phyloP scores from a whole-genome alignment of 1,140 invertebrate species.

The Xylocopa sonorina region DNA sequence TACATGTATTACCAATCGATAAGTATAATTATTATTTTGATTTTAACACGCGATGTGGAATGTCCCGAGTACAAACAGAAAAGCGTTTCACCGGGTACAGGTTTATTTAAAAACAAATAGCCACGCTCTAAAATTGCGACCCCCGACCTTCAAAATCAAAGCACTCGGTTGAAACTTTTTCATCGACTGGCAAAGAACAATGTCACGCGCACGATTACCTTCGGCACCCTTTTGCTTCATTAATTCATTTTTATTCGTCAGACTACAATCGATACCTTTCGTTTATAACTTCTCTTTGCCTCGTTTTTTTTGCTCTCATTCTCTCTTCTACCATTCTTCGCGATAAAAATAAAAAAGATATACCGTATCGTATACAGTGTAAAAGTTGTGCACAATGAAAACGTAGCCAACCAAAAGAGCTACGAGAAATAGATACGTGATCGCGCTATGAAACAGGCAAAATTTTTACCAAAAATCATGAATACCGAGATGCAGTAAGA shows the following conservation, averaged over 20 bases:
- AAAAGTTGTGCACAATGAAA: neutral
- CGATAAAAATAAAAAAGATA: neutral
- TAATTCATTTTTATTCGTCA: conserved; percentile 4
- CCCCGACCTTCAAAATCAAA: conserved; percentile 8
- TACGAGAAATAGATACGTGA: too few relatives aligned
- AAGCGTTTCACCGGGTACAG: neutral
- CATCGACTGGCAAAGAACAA: conserved; percentile 6
- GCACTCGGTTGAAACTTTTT: conserved; percentile 15
- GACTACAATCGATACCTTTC: neutral
- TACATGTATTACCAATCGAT: too few relatives aligned
- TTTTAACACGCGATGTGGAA: neutral
- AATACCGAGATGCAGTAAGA: neutral
- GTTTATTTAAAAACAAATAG: conserved; percentile 14
- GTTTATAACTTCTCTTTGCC: neutral
- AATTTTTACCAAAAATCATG: neutral
- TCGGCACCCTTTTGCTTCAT: conserved; percentile 31
- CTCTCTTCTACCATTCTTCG: neutral
- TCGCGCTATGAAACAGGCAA: neutral
- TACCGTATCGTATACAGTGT: too few relatives aligned
- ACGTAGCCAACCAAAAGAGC: neutral
- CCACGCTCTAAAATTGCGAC: neutral
- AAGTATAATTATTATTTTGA: too few relatives aligned
- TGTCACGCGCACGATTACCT: conserved; percentile 33
- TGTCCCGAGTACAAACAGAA: neutral
- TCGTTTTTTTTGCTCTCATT: neutral